Evolutionary conservation across 2,797 vertebrate genomes (phyloP), one percentile per base, ranked within the genome.

Genomic region (Pempheris klunzingeri): DNA sequence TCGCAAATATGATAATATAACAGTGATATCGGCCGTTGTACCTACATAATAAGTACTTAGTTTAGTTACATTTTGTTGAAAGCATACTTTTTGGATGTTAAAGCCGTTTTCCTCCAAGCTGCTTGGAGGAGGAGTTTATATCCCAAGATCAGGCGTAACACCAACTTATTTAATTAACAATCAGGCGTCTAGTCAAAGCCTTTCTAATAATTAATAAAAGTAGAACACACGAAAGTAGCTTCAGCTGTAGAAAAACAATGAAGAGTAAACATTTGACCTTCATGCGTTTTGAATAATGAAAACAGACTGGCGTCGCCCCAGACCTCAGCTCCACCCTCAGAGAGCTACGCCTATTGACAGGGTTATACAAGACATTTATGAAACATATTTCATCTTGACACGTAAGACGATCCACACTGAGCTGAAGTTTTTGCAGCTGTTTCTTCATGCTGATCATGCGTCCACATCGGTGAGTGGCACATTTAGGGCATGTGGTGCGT

Each of bases 301-400:
- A 32, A 32, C 3, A 32, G 30, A 32, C n/a, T n/a, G n/a, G n/a
- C n/a, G n/a, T 32, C 30, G 30, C 30, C 6, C 3, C 4, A 32
- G 2, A 41, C 26, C 10, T 50, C n/a, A 28, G 78, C 80, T 78
- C 86, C 83, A 55, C 85, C 87, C 61, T 65, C 67, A 17, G 4
- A 36, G 22, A n/a, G 57, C n/a, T 13, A 84, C 84, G 81, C 85
- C 74, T 24, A 22, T 70, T 24, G n/a, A 62, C 47, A 28, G 18
- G 14, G 22, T 61, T 70, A 68, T 4, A 70, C 44, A 80, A 80
- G 17, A n/a, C 49, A 46, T 77, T 81, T 43, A 67, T 6, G 9
- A 78, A 80, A 84, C 18, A 11, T 1, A 10, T 13, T 7, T 3
- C 47, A 30, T 59, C 14, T 7, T 3, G 5, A 18, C 1, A 4